phyloP scores from a whole-genome alignment of 2,113 vertebrate species.

The Falcunculus frontatus region DNA sequence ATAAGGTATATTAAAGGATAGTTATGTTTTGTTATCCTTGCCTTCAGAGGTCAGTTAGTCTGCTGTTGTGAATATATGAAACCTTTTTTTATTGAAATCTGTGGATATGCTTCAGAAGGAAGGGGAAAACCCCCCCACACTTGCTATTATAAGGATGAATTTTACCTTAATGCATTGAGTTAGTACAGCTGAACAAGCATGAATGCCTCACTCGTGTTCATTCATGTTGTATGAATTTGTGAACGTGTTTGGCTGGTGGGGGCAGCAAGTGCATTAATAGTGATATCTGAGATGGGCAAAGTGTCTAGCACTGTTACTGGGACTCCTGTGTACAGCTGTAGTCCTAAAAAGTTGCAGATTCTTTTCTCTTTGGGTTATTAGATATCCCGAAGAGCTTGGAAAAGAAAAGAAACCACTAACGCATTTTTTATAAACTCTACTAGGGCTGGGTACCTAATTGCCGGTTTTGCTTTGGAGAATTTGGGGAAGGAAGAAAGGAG shows the following conservation, averaged over 20 bases:
- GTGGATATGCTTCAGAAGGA: background rate
- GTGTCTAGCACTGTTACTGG: background rate
- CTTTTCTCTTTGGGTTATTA: background rate
- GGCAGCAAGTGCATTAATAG: background rate
- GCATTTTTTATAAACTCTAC: background rate
- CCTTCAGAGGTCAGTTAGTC: background rate
- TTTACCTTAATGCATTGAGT: background rate
- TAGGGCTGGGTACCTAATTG: background rate
- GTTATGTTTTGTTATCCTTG: background rate
- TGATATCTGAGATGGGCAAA: background rate
- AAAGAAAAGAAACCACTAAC: background rate
- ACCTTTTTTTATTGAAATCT: background rate
- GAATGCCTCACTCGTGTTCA: background rate
- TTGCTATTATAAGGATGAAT: background rate
- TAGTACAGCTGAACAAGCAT: background rate
- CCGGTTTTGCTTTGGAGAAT: background rate
- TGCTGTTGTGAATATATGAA: background rate
- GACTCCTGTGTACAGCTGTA: background rate
- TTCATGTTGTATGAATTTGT: background rate
- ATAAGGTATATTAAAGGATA: background rate
- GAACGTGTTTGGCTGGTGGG: background rate
- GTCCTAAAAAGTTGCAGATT: background rate
- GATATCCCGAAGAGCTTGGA: background rate
- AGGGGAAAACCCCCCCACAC: rapidly evolving
- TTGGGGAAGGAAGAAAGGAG: background rate